These are phyloP conservation scores for Dicranocentrus wangi DNA, from an alignment of 2,888 invertebrate genomes.

Conservation along the genomic window DNA sequence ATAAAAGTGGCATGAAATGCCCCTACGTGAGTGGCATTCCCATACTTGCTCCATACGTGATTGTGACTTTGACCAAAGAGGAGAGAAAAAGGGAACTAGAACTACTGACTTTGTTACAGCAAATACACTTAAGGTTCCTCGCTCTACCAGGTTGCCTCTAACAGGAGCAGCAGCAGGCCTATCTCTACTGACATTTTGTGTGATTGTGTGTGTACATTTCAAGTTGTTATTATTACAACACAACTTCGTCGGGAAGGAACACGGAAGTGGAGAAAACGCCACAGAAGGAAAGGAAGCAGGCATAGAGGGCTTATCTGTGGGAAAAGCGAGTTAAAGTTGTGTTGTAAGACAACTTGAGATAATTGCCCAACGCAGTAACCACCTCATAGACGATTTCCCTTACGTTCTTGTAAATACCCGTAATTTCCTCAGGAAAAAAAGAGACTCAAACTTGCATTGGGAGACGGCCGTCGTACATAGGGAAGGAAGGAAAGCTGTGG, in stretches of 20 bases:
- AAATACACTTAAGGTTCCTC: constrained; percentile 49
- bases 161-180: neutral
- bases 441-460: too few species aligned
- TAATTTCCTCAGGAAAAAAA: constrained; percentile 50
- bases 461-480: too few species aligned
- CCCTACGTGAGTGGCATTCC: constrained; percentile 58
- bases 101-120: constrained; percentile 49
- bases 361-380: constrained; percentile 59
- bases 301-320: constrained; percentile 50
- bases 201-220: constrained; percentile 56
- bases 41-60: constrained; percentile 31
- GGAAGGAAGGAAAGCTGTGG: constrained; percentile 21
- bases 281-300: constrained; percentile 20
- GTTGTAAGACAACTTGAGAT: constrained; percentile 59
- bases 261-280: constrained; percentile 38
- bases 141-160: too few species aligned
- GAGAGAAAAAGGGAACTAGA: constrained; percentile 7
- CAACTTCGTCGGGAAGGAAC: constrained; percentile 35
- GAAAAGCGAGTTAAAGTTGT: constrained; percentile 51
- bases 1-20: constrained; percentile 65
- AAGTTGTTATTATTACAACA: constrained; percentile 44
- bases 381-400: constrained; percentile 56
- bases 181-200: constrained; percentile 33
- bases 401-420: constrained; percentile 52
- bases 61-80: constrained; percentile 33